These are phyloP conservation scores for Drosophila rufa DNA, from an alignment of 1,140 invertebrate species.

Conservation along the genomic window DNA sequence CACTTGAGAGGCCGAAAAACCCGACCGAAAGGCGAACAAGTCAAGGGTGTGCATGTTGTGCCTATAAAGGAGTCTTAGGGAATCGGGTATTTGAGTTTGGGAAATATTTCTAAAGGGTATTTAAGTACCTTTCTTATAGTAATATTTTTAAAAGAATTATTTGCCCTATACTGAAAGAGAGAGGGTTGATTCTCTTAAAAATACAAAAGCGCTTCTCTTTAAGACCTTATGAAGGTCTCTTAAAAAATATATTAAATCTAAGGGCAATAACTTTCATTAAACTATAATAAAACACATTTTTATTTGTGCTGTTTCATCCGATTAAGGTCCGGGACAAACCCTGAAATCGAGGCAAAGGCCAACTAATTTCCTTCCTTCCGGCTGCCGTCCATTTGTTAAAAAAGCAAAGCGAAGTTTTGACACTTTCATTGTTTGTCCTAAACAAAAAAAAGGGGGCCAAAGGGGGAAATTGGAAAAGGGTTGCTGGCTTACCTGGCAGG, in stretches of 20 bases:
- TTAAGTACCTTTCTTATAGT: too few relatives aligned
- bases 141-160: too few relatives aligned
- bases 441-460: not conserved
- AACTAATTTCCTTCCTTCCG: conserved; percentile 66
- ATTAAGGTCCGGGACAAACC: not conserved
- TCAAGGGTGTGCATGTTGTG: not conserved
- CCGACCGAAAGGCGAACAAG: not conserved
- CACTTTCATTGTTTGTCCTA: conserved; percentile 57
- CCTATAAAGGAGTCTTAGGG: not conserved
- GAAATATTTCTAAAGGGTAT: not conserved
- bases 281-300: not conserved
- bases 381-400: conserved; percentile 66
- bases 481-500: conserved; percentile 31
- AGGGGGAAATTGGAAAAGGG: conserved; percentile 41
- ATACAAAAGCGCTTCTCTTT: too few relatives aligned
- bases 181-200: too few relatives aligned
- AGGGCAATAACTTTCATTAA: not conserved
- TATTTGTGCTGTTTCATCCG: conserved; percentile 4
- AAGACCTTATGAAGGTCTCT: too few relatives aligned
- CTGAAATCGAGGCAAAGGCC: not conserved
- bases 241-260: not conserved
- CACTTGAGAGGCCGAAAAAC: conserved; percentile 39
- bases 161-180: too few relatives aligned
- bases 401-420: conserved; percentile 62
- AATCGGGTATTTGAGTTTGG: not conserved